Base-by-base conservation (phyloP, 1,140 invertebrate species). In the Tachypleus tridentatus region DNA sequence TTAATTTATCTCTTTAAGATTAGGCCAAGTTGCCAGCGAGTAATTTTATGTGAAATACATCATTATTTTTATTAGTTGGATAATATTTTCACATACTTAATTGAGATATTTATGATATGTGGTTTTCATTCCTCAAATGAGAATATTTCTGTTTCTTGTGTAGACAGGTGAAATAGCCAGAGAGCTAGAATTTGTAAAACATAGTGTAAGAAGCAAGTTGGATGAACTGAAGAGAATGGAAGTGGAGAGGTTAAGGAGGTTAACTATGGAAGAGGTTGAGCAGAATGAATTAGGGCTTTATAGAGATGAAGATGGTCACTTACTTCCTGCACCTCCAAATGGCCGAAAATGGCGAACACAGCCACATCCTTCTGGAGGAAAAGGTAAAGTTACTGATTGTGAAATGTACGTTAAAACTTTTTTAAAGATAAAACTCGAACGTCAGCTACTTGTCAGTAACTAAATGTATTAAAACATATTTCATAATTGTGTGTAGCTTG, bases 161-260 rank as follows among this genome's bases (percentile, higher is more conserved):
- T 73, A 93, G 88, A 87, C 82, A 72, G 94, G 93, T 4, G 90
- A 91, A 76, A 94, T 98, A 69, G 91, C 95, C 1, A 80, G 87
- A 63, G 87, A 97, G 72, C 77, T 98, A 64, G 88, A 96, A 71
- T 91, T 89, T 75, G 90, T 96, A 0, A 85, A 85, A 74, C 91
- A 95, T 74, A 83, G 89, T 74, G 84, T 97, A 0, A 83, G 94
- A 69, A 86, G 85, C 3, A 88, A 87, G 77, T 76, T 98, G 47
- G 93, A 98, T 76, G 94, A 98, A 79, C 82, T 97, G 11, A 98
- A 98, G 77, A 79, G 95, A 59, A 81, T 84, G 51, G 95, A 98
- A 80, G 70, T 98, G 57, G 86, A 92, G 59, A 73, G 84, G 50
- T 77, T 97, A 3, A 83, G 86, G 11, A 82, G 87, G 64, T 76